Evolutionary conservation across 2,888 invertebrate species (phyloP), one percentile per base, ranked within the genome.

Genomic region (Enoplolaimus lenunculus): DNA sequence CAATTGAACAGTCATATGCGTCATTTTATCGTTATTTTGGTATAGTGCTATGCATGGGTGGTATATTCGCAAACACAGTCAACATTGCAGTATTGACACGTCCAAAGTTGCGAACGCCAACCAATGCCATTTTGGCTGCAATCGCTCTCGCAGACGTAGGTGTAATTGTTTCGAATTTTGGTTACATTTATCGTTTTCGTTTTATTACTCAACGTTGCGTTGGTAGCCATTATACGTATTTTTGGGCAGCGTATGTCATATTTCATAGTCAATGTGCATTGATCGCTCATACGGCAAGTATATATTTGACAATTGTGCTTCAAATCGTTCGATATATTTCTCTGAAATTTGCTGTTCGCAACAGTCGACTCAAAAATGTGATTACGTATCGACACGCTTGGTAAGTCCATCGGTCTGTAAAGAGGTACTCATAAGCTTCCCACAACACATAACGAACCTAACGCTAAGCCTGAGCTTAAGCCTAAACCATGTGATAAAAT

Each of bases 61-160:
- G 68, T 3, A 1, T 71, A 2, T 7, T 71, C 2, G 35, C 68
- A 7, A 71, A 71, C 68, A 2, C 2, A 2, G n/a, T 59, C 34
- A 71, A 71, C 34, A 26, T 71, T 30, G 60, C 68, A 1, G 71
- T 71, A 7, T 35, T 71, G 7, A 69, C 71, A 29, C 13, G 68
- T 3, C 31, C 59, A 45, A 26, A n/a, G 30, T 59, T 71, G 71
- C 66, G 60, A 26, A 70, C 68, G 33, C 45, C 68, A 2, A 59
- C 60, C 33, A 71, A 71, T 35, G 28, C 59, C 7, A 30, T 71
- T 21, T 62, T 71, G 34, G 68, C 68, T 2, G 68, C 28, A 26
- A 59, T 71, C 60, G 71, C 71, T 2, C 2, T 68, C 29, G 35
- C 68, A 45, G 71, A 71, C 45, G 45, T 60, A 2, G 68, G 34